These are phyloP conservation scores for Xiphorhynchus elegans DNA, from an alignment of 2,113 vertebrate species.

Conservation along the genomic window DNA sequence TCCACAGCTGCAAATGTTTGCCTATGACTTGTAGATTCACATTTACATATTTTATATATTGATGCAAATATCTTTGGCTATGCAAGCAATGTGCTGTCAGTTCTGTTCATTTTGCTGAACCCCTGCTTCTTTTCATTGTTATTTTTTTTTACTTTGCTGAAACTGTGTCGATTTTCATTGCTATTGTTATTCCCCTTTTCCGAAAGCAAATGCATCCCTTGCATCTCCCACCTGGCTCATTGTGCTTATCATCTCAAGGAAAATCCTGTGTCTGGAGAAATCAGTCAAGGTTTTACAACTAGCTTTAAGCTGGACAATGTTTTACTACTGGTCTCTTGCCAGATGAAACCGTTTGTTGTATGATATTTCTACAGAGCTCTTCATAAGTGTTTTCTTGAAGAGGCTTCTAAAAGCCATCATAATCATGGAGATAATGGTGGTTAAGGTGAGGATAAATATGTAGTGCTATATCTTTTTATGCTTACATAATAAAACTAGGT, in stretches of 20 bases:
- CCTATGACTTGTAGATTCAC: background rate
- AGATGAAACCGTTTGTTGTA: background rate
- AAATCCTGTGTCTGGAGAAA: background rate
- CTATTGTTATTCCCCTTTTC: background rate
- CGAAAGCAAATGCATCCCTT: background rate
- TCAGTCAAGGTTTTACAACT: accelerated
- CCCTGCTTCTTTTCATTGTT: background rate
- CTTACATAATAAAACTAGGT: background rate
- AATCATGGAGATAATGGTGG: background rate
- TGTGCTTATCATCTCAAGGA: background rate
- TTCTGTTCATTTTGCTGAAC: background rate
- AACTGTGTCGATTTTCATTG: background rate
- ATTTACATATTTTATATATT: slow-evolving; percentile 59
- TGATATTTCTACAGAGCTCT: background rate
- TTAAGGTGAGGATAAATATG: background rate
- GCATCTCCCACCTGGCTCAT: background rate
- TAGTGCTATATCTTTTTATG: background rate
- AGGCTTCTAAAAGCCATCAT: background rate
- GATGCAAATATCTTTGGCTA: slow-evolving; percentile 40
- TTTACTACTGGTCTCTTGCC: background rate
- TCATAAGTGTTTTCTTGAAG: background rate
- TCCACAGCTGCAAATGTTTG: slow-evolving; percentile 47
- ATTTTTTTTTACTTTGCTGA: background rate
- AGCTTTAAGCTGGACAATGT: background rate
- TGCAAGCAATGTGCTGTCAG: background rate